Evolutionary conservation across 2,888 invertebrate species (phyloP), one percentile per base, ranked within the genome.

Genomic region (Spialia ferax): DNA sequence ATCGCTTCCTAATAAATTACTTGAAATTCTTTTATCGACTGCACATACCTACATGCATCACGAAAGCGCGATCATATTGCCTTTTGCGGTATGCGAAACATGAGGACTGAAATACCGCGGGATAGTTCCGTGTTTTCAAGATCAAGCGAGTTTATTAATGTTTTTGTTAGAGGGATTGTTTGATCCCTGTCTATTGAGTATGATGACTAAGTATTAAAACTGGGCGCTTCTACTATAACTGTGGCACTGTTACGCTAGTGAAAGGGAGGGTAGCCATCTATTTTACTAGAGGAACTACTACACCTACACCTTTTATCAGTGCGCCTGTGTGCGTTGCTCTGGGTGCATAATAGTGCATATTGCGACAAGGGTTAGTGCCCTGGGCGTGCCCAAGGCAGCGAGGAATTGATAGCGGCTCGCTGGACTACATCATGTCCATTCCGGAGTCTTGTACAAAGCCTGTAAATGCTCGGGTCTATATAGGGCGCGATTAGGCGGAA

Each of bases 201-300:
- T 26, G 59, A 50, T 61, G 55, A 6, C 55, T 75, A 20, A 54
- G 26, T 73, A 64, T 72, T 75, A 71, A 73, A 81, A 76, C 75
- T 74, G 71, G 38, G 57, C 74, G 71, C 69, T 63, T 65, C 57
- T 69, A 81, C 87, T 88, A 87, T 87, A 82, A 84, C 77, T 87
- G 75, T 73, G 85, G 84, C 84, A 78, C 84, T 77, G 79, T 86
- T 86, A 81, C 83, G 83, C 81, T 79, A 89, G 92, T 91, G 92
- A 93, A 93, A 93, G 92, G 91, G 87, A 88, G 90, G 91, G 90
- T 91, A 82, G 83, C 86, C 87, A 90, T 90, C 89, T 89, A 86
- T 88, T 89, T 85, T 83, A 85, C 81, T 83, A 82, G 85, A 88
- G 82, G 81, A 82, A 82, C 81, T 73, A 80, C 81, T 81, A 83